Base-by-base conservation (phyloP, 2,113 vertebrate genomes). In the Parus major region DNA sequence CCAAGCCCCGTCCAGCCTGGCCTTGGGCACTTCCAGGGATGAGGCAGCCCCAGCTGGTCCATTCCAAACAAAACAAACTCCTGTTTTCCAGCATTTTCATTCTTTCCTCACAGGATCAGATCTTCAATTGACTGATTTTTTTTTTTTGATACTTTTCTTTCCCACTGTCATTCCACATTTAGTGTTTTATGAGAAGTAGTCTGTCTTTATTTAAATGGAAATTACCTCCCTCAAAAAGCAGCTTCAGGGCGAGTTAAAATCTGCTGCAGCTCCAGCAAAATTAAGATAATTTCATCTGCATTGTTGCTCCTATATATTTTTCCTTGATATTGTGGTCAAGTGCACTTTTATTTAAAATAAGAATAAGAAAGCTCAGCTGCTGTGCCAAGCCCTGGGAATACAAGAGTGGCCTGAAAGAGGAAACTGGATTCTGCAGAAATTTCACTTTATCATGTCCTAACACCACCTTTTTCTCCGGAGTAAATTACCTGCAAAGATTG, bases 401-500 rank as follows among this genome's bases (percentile, higher is more conserved):
- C 52, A 76, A 36, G 31, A 82, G 21, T 25, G 13, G 53, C 59
- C 77, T 87, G 73, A 41, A 86, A 93, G 15, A 70, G 12, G 39
- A 77, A 90, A 65, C 23, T 15, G 41, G 56, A 49, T 57, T 89
- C 82, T 18, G 70, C 50, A 56, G 44, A 68, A 94, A 88, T 88
- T 59, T 66, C 42, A 10, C 80, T 95, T 85, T 41, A 65, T 88
- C 25, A 19, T 68, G n/a, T 31, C 86, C 29, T 24, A 95, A 91
- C 59, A 93, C 36, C 77, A 93, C 35, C 50, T 55, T 63, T 24
- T 71, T 18, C 52, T 72, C 36, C 18, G 11, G 76, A 83, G 31
- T 77, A 86, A 95, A 97, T 94, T 75, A 87, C 65, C 86, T 92
- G 36, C 49, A 85, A 35, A 66, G 46, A 61, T 44, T 49, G 81